Conservation (phyloP, 2,113 vertebrate species). For the Cranoglanis bouderius region DNA sequence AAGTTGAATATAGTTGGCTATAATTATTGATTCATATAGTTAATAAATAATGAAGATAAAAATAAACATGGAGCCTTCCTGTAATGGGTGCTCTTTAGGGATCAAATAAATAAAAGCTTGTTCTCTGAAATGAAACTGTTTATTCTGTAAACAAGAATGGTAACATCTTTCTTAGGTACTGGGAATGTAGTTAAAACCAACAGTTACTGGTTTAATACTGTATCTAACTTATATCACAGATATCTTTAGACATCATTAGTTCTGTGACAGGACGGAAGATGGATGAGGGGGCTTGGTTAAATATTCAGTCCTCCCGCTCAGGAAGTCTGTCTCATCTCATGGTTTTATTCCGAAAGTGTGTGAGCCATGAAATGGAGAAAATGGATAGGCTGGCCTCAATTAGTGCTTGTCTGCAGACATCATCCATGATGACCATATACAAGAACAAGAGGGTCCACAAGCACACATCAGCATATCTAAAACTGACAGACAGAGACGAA, state of each 20-base stretch:
- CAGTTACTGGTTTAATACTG: not conserved
- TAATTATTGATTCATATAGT: not conserved
- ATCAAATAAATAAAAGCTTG: not conserved
- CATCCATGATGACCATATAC: conserved; percentile 37
- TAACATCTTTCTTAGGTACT: not conserved
- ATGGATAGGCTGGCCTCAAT: conserved; percentile 54
- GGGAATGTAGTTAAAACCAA: not conserved
- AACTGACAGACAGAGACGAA: not conserved
- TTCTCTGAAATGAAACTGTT: not conserved
- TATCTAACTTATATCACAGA: conserved; percentile 19
- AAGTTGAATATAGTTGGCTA: not conserved
- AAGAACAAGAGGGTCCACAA: conserved; percentile 8
- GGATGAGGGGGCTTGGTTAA: conserved; percentile 39
- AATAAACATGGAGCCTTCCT: not conserved
- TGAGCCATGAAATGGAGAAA: conserved; percentile 48
- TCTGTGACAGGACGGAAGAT: conserved; percentile 30
- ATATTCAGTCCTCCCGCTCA: conserved; percentile 47
- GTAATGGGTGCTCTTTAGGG: not conserved
- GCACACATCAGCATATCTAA: conserved; percentile 23
- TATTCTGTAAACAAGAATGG: not conserved
- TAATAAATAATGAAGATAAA: not conserved
- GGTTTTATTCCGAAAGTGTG: conserved; percentile 42
- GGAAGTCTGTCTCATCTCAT: conserved; percentile 47
- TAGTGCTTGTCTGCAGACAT: conserved; percentile 50
- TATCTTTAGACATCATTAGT: conserved; percentile 39